A percentile compares a stretch with the other conserved stretches of the same genome.
Conservation (phyloP, 1,140 invertebrate genomes). For the Listronotus oregonensis region DNA sequence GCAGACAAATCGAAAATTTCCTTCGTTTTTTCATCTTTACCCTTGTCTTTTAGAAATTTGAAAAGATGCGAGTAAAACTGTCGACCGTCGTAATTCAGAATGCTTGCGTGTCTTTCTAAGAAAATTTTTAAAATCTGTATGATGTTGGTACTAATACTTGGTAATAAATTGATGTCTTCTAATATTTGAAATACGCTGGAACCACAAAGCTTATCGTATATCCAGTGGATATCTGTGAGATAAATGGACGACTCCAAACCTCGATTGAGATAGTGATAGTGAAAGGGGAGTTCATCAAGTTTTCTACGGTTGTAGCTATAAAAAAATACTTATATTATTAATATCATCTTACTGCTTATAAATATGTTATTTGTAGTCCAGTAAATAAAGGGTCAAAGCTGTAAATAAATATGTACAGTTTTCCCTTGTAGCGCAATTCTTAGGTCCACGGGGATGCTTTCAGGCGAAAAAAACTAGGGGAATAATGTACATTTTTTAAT, state of each 20-base stretch:
- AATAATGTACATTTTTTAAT: too few relatives aligned
- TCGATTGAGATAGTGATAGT: slow-evolving; percentile 57
- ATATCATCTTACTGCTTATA: too few relatives aligned
- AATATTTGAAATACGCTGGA: slow-evolving; percentile 68
- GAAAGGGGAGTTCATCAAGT: slow-evolving; percentile 81
- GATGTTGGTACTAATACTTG: slow-evolving; percentile 61
- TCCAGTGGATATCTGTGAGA: slow-evolving; percentile 72
- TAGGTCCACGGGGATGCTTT: slow-evolving; percentile 22
- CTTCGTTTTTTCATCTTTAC: slow-evolving; percentile 1
- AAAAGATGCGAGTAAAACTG: slow-evolving; percentile 75
- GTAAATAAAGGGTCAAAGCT: too few relatives aligned
- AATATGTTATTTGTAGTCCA: too few relatives aligned
- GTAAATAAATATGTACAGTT: too few relatives aligned
- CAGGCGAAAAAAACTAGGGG: too few relatives aligned
- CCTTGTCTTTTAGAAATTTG: slow-evolving; percentile 58
- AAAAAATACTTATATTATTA: too few relatives aligned
- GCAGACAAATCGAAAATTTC: slow-evolving; percentile 10
- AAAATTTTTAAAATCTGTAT: slow-evolving; percentile 67
- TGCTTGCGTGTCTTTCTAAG: slow-evolving; percentile 67
- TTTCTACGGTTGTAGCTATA: slow-evolving; percentile 77
- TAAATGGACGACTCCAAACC: slow-evolving; percentile 53
- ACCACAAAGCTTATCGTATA: slow-evolving; percentile 74
- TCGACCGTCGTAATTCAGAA: slow-evolving; percentile 74
- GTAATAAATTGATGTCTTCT: slow-evolving; percentile 66
- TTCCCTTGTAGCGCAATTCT: too few relatives aligned